phyloP scores from a whole-genome alignment of 2,888 invertebrate species.

The Resseliella maxima region DNA sequence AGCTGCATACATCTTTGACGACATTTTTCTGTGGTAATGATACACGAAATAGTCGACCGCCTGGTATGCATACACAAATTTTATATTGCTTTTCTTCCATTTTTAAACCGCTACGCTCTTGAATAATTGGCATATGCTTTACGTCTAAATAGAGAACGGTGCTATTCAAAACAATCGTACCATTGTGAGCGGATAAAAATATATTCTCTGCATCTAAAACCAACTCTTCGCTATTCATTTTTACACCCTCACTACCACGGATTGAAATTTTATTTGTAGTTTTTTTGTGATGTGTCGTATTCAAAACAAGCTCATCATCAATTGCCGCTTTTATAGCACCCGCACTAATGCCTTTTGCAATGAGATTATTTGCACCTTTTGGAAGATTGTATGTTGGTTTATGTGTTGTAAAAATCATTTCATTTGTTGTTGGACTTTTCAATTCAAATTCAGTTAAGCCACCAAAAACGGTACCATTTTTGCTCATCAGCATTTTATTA shows the following conservation, averaged over 20 bases:
- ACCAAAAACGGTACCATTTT: slow-evolving; percentile 76
- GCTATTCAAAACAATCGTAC: slow-evolving; percentile 77
- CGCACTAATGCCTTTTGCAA: slow-evolving; percentile 76
- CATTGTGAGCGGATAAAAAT: slow-evolving; percentile 79
- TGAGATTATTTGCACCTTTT: slow-evolving; percentile 74
- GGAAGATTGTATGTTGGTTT: slow-evolving; percentile 79
- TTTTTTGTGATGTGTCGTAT: slow-evolving; percentile 67
- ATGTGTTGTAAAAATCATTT: slow-evolving; percentile 79
- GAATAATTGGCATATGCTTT: slow-evolving; percentile 76
- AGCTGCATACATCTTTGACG: slow-evolving; percentile 65
- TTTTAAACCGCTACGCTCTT: slow-evolving; percentile 67
- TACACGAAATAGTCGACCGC: slow-evolving; percentile 84
- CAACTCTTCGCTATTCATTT: slow-evolving; percentile 78
- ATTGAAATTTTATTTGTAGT: slow-evolving; percentile 77
- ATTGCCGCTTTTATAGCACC: slow-evolving; percentile 81
- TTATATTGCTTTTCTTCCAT: slow-evolving; percentile 77
- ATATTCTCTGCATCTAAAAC: slow-evolving; percentile 84
- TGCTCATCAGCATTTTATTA: slow-evolving; percentile 71
- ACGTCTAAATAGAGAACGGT: slow-evolving; percentile 79
- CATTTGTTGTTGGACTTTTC: slow-evolving; percentile 74
- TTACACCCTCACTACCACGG: slow-evolving; percentile 83
- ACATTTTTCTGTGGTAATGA: slow-evolving; percentile 72
- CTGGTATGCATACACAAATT: slow-evolving; percentile 90
- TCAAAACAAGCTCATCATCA: slow-evolving; percentile 71
- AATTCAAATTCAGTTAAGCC: slow-evolving; percentile 78